A percentile compares a stretch with the other conserved stretches of the same genome.
Conservation (phyloP, 1,140 invertebrate species). For the Trichonephila inaurata region DNA sequence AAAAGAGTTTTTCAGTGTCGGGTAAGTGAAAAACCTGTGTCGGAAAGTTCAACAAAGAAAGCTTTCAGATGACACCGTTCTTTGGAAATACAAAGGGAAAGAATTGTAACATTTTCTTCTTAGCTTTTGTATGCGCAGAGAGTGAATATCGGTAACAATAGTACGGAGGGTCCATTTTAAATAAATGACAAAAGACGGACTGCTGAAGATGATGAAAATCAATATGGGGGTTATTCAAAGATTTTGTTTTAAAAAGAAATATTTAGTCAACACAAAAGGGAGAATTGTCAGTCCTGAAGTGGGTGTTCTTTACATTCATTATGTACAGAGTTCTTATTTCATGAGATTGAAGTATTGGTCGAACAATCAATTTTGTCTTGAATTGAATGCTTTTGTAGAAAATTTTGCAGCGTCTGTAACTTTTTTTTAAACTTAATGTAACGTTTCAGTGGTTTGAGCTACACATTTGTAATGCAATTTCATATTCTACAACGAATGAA, state of each 20-base stretch:
- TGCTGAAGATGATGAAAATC: neutral
- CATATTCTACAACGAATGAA: too few species aligned
- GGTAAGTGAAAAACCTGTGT: constrained; percentile 39
- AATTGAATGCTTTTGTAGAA: too few species aligned
- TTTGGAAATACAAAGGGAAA: neutral
- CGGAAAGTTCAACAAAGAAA: constrained; percentile 54
- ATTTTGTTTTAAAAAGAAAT: neutral
- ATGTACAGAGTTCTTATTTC: too few species aligned
- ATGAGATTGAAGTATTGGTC: too few species aligned
- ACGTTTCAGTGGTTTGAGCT: too few species aligned
- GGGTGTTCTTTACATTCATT: too few species aligned
- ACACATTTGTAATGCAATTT: too few species aligned
- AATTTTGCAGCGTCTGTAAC: too few species aligned
- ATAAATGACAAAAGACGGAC: neutral
- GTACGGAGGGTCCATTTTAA: neutral
- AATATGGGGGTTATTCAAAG: neutral
- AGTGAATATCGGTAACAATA: neutral
- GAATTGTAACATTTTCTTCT: constrained; percentile 50
- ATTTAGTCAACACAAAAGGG: neutral
- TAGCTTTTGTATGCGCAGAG: neutral
- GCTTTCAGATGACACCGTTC: constrained; percentile 56
- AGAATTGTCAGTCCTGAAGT: neutral
- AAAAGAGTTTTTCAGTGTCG: constrained; percentile 29
- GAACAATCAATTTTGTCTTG: too few species aligned
- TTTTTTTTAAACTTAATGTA: too few species aligned